These are phyloP conservation scores for Parascotia fuliginaria DNA, from an alignment of 2,888 invertebrate species.

Conservation along the genomic window DNA sequence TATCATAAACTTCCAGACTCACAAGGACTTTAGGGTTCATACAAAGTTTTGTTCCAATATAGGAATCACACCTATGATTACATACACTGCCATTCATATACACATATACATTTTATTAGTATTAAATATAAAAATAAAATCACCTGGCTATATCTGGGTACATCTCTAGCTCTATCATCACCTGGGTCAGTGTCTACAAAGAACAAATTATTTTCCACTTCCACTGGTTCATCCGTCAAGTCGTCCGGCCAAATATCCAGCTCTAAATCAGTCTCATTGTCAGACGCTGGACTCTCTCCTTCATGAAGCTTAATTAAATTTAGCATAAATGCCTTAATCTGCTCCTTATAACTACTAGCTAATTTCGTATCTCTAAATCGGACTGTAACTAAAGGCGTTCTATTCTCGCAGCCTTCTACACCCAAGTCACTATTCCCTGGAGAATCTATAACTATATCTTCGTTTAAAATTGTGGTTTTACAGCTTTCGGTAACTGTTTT, in stretches of 20 bases:
- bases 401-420: constrained; percentile 73
- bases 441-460: constrained; percentile 71
- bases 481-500: constrained; percentile 41
- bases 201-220: constrained; percentile 61
- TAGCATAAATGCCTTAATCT: constrained; percentile 78
- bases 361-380: constrained; percentile 74
- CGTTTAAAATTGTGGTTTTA: constrained; percentile 63
- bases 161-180: constrained; percentile 46
- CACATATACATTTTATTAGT: too few relatives aligned
- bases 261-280: constrained; percentile 71
- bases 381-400: constrained; percentile 73
- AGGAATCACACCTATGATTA: too few relatives aligned
- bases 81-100: too few relatives aligned
- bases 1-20: too few relatives aligned
- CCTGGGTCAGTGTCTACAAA: constrained; percentile 76
- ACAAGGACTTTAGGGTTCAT: too few relatives aligned
- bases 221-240: constrained; percentile 44
- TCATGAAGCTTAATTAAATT: constrained; percentile 69
- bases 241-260: constrained; percentile 76
- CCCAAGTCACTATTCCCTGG: constrained; percentile 66
- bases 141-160: constrained; percentile 74
- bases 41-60: too few relatives aligned
- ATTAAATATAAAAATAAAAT: too few relatives aligned
- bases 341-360: constrained; percentile 74
- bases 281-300: constrained; percentile 47